phyloP scores from a whole-genome alignment of 2,113 vertebrate genomes.

The Austrofundulus limnaeus region DNA sequence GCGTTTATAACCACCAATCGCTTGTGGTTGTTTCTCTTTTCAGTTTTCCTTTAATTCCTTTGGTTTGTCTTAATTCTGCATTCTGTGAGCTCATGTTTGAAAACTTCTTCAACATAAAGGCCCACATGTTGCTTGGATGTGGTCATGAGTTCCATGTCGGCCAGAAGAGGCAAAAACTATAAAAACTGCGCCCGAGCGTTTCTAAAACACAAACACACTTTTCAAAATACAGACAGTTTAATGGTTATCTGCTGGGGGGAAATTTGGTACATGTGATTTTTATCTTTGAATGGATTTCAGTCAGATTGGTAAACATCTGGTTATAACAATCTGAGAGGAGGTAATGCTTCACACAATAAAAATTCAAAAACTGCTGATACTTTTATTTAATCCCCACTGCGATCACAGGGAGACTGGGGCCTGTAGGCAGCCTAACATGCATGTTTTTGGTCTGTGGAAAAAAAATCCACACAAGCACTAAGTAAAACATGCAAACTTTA shows the following conservation, averaged over 20 bases:
- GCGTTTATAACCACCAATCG: not conserved
- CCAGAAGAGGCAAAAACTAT: not conserved
- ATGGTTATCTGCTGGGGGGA: not conserved
- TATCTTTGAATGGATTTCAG: not conserved
- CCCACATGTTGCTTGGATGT: conserved; percentile 2
- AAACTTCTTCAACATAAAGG: not conserved
- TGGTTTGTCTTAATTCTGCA: conserved; percentile 3
- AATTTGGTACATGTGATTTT: not conserved
- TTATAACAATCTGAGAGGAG: not conserved
- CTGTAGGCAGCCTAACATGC: no score
- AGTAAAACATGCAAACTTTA: no score
- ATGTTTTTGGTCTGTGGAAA: no score
- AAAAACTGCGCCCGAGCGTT: not conserved
- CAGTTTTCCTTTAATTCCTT: not conserved
- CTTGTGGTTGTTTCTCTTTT: not conserved
- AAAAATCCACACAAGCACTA: no score
- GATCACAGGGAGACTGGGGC: no score
- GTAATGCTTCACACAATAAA: not conserved
- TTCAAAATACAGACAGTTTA: not conserved
- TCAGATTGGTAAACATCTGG: not conserved
- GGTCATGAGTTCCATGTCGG: rapidly evolving
- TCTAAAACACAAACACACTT: not conserved
- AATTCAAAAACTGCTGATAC: rapidly evolving
- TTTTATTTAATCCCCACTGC: no score
- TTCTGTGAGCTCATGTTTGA: conserved; percentile 7